phyloP scores from a whole-genome alignment of 2,797 vertebrate genomes.

The Cheirogaleus major region DNA sequence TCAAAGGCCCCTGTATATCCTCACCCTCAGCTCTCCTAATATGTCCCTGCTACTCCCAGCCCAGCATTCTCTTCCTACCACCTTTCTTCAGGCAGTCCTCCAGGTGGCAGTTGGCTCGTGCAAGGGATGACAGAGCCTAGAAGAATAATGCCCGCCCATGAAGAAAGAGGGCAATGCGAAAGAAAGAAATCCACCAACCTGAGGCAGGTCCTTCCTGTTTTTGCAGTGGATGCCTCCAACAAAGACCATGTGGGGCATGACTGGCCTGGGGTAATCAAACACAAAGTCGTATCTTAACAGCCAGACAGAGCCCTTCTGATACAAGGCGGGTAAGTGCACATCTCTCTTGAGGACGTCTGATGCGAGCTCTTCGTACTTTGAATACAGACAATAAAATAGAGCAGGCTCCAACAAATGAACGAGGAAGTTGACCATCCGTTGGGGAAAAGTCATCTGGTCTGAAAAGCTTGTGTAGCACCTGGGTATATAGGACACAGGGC shows the following conservation, averaged over 20 bases:
- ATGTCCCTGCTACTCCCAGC: fast-evolving
- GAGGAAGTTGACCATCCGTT: conserved; percentile 77
- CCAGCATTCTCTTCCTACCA: neutral
- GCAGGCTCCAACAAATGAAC: conserved; percentile 56
- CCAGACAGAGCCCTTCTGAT: conserved; percentile 78
- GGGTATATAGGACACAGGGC: conserved; percentile 81
- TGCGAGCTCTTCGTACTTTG: conserved; percentile 60
- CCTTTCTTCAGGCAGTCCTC: neutral
- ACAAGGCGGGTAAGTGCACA: conserved; percentile 65
- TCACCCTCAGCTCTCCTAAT: neutral
- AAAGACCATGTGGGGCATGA: conserved; percentile 89
- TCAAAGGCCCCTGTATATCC: neutral
- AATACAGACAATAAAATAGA: conserved; percentile 66
- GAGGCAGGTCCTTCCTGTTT: conserved; percentile 80
- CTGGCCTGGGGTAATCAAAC: conserved; percentile 86
- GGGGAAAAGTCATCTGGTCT: conserved; percentile 82
- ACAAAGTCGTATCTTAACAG: conserved; percentile 87
- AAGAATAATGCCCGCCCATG: fast-evolving
- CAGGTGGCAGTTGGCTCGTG: fast-evolving
- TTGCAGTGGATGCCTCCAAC: conserved; percentile 90
- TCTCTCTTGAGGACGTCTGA: conserved; percentile 74
- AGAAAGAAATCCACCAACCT: conserved; percentile 73
- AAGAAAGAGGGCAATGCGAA: neutral
- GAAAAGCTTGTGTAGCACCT: conserved; percentile 76
- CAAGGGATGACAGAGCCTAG: fast-evolving